Percentiles rank a stretch among this genome's conserved stretches.
Conservation (phyloP, 2,888 invertebrate species). For the Morpho deidamia region DNA sequence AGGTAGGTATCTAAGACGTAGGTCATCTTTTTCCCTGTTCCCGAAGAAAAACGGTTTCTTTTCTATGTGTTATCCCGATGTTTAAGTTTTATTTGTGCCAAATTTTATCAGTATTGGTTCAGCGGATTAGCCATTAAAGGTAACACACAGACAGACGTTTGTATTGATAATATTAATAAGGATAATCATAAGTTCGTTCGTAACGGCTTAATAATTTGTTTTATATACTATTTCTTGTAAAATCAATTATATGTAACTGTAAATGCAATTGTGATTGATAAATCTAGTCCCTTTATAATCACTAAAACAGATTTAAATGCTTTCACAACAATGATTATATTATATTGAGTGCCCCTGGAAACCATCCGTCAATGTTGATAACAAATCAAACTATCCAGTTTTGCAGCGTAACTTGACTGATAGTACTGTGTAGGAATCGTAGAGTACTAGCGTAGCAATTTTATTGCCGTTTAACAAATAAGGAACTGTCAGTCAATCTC, state of each 20-base stretch:
- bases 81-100: too few relatives aligned
- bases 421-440: slow-evolving; percentile 24
- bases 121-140: too few relatives aligned
- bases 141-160: too few relatives aligned
- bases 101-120: too few relatives aligned
- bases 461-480: slow-evolving; percentile 30
- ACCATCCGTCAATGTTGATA: slow-evolving; percentile 25
- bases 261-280: slow-evolving; percentile 2
- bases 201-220: too few relatives aligned
- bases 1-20: too few relatives aligned
- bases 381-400: slow-evolving; percentile 26
- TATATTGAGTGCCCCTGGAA: slow-evolving; percentile 24
- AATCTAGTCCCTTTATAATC: slow-evolving; percentile 8
- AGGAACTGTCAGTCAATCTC: slow-evolving; percentile 30
- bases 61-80: too few relatives aligned
- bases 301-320: slow-evolving; percentile 12
- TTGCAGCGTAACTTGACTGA: slow-evolving; percentile 24
- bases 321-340: slow-evolving; percentile 28
- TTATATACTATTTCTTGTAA: background rate
- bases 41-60: too few relatives aligned
- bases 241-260: background rate
- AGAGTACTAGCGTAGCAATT: slow-evolving; percentile 25
- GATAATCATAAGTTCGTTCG: too few relatives aligned
- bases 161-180: too few relatives aligned
- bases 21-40: too few relatives aligned